Percentiles rank a stretch among this genome's conserved stretches.
Conservation (phyloP, 2,888 invertebrate species). For the Microchrysa polita region DNA sequence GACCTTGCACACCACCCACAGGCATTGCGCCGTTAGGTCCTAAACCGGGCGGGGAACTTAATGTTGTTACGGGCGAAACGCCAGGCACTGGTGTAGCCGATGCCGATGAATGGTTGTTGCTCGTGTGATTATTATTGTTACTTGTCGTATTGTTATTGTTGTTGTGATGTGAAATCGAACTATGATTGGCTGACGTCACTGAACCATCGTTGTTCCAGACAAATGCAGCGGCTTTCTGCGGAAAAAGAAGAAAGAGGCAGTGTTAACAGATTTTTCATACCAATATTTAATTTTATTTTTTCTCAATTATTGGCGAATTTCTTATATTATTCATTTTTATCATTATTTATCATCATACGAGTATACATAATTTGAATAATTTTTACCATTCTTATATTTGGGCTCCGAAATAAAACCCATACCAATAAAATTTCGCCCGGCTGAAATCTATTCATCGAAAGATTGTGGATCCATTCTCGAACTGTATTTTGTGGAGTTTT, state of each 20-base stretch:
- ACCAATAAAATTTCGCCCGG: too few species aligned
- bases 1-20: constrained; percentile 66
- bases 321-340: too few species aligned
- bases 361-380: too few species aligned
- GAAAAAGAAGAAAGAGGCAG: constrained; percentile 58
- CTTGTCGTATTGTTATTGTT: constrained; percentile 49
- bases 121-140: constrained; percentile 49
- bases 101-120: constrained; percentile 48
- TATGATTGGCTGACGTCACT: constrained; percentile 50
- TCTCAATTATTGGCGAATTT: too few species aligned
- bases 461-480: too few species aligned
- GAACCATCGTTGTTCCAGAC: constrained; percentile 67
- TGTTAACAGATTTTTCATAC: too few species aligned
- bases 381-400: too few species aligned
- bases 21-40: constrained; percentile 57
- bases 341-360: too few species aligned
- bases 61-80: constrained; percentile 53
- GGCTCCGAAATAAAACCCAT: too few species aligned
- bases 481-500: too few species aligned
- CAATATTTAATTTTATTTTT: too few species aligned
- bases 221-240: constrained; percentile 74
- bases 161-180: constrained; percentile 50
- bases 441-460: too few species aligned
- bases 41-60: constrained; percentile 51
- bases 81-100: constrained; percentile 60